Evolutionary conservation across 1,140 invertebrate species (phyloP), one percentile per base, ranked within the genome.

Genomic region (Conus betulinus): DNA sequence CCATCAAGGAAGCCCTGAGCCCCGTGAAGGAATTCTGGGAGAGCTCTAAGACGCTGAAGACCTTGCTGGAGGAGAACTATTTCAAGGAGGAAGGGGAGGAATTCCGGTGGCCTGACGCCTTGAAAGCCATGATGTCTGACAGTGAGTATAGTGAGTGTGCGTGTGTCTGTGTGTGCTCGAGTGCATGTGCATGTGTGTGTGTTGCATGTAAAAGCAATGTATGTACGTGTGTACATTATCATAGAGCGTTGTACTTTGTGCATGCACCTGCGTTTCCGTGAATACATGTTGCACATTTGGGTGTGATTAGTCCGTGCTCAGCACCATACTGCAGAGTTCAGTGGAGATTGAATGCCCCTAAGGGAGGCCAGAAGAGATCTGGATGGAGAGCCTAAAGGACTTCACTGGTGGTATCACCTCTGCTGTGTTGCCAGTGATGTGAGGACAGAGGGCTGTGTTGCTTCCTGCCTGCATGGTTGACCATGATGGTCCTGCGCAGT

Each of bases 11-110:
- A 94, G 91, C 96, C 3, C 93, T 98, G 0, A 94, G 96, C 3
- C 96, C 97, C 39, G 96, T 97, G 53, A 95, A 95, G 13, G 97
- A 98, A 93, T 97, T 98, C 95, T 98, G 97, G 97, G 95, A 96
- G 15, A 96, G 97, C 1, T 95, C 96, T n/a, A 97, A 97, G 93
- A 97, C 97, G 0, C 95, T 99, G 1, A 97, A 97, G 92, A 96
- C 96, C 81, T 92, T 97, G 23, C 92, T 97, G 17, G 97, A 98
- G 27, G 97, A 97, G 89, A 96, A 97, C 63, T 99, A 98, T 94
- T 98, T 98, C 93, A 96, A 96, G 79, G 95, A 79, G 13, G 91
- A 93, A 8, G 84, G 63, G 15, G 88, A 91, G n/a, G 90, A 92
- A 23, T 52, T 91, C 10, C 63, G 89, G 27, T 95, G 94, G 95